Evolutionary conservation across 2,113 vertebrate genomes (phyloP).

Genomic region (Saccopteryx bilineata): DNA sequence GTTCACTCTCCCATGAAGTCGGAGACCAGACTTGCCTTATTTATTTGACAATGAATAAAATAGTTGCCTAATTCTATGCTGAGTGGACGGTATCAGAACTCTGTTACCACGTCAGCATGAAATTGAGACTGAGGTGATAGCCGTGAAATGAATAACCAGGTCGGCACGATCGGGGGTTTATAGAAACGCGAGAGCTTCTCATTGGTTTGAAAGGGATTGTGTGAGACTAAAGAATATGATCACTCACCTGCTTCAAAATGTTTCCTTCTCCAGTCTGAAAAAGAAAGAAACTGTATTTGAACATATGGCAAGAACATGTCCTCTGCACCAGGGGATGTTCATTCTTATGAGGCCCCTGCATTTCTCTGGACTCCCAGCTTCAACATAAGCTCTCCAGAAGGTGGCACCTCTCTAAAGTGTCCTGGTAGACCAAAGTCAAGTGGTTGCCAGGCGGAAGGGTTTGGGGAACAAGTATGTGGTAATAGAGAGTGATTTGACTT

Average conservation of each 20-base stretch:
- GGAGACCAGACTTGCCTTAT: not conserved
- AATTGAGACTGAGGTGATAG: not conserved
- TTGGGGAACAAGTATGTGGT: too few relatives aligned
- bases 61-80: not conserved
- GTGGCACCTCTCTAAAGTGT: not conserved
- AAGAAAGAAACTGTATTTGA: not conserved
- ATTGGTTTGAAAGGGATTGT: not conserved
- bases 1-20: not conserved
- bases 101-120: not conserved
- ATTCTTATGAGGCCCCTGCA: not conserved
- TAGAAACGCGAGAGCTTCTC: not conserved
- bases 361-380: not conserved
- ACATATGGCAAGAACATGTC: not conserved
- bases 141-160: not conserved
- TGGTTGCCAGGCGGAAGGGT: too few relatives aligned
- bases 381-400: not conserved
- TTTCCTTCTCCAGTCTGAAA: slow-evolving; percentile 66
- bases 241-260: not conserved
- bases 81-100: not conserved
- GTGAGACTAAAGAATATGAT: not conserved
- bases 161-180: not conserved
- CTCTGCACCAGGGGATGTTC: not conserved
- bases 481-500: too few relatives aligned
- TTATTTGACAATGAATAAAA: not conserved
- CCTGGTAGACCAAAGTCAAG: too few relatives aligned